Conservation (phyloP, 2,888 invertebrate genomes). For the Archaeoteleia sp. region DNA sequence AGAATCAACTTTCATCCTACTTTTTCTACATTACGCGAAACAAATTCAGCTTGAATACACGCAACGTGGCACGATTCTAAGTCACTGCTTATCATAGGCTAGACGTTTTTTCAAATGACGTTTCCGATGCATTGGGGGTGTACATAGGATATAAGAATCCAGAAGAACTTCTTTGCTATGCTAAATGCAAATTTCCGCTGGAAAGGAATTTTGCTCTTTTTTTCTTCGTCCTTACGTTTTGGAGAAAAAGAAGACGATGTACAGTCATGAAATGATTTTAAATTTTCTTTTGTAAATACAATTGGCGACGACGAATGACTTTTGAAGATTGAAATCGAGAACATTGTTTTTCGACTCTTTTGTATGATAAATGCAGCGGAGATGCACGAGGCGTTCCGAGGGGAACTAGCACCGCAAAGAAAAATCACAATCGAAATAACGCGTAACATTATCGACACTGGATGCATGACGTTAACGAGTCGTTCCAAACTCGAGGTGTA, state of each 20-base stretch:
- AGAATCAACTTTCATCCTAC: slow-evolving; percentile 61
- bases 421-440: slow-evolving; percentile 41
- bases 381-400: slow-evolving; percentile 48
- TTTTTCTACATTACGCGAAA: slow-evolving; percentile 66
- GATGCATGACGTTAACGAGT: slow-evolving; percentile 7
- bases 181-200: slow-evolving; percentile 58
- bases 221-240: slow-evolving; percentile 27
- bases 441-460: slow-evolving; percentile 11
- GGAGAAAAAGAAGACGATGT: too few relatives aligned
- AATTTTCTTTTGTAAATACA: too few relatives aligned
- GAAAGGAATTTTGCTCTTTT: slow-evolving; percentile 24
- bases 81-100: slow-evolving; percentile 68
- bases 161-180: slow-evolving; percentile 61
- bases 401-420: slow-evolving; percentile 57
- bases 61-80: slow-evolving; percentile 65
- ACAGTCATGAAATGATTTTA: too few relatives aligned
- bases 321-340: too few relatives aligned
- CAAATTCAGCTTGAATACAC: slow-evolving; percentile 60
- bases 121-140: slow-evolving; percentile 69
- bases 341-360: too few relatives aligned
- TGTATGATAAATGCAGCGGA: too few relatives aligned
- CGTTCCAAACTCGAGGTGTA: slow-evolving; percentile 62
- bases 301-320: too few relatives aligned
- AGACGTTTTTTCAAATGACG: slow-evolving; percentile 65
- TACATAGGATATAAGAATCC: slow-evolving; percentile 60